These are phyloP conservation scores for Cheirogaleus major DNA, from an alignment of 2,797 vertebrate species.

Conservation along the genomic window DNA sequence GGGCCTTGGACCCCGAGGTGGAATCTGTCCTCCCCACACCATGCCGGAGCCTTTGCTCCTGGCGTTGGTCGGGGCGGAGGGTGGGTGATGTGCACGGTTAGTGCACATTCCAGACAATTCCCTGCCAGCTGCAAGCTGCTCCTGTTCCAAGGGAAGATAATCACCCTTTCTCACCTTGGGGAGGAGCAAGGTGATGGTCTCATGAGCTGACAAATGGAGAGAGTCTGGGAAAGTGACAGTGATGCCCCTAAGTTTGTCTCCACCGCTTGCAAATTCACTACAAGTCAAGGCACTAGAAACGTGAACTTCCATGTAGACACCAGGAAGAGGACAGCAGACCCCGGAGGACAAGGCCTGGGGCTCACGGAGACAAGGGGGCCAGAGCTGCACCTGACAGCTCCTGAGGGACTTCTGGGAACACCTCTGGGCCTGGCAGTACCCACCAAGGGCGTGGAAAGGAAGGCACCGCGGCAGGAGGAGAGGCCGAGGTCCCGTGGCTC, in stretches of 20 bases:
- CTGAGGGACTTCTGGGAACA: fast-evolving
- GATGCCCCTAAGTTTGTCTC: not conserved
- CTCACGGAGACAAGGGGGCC: not conserved
- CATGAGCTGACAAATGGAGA: not conserved
- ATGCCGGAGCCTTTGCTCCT: not conserved
- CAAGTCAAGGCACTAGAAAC: not conserved
- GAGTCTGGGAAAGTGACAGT: not conserved
- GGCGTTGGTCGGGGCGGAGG: not conserved
- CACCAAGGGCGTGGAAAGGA: not conserved
- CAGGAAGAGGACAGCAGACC: not conserved
- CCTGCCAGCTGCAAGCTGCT: too few relatives aligned
- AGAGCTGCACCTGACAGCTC: fast-evolving
- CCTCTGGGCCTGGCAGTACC: too few relatives aligned
- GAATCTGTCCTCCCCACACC: not conserved
- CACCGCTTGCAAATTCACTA: fast-evolving
- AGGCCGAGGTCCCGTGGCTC: not conserved
- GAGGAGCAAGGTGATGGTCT: not conserved
- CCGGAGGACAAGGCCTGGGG: not conserved
- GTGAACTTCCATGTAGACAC: not conserved
- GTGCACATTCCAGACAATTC: not conserved
- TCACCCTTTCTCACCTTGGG: not conserved
- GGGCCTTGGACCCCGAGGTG: fast-evolving
- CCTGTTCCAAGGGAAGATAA: not conserved
- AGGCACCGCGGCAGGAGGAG: fast-evolving
- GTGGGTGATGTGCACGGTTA: not conserved